Conservation (phyloP, 2,888 invertebrate genomes). For the Cryptocephalus primarius region DNA sequence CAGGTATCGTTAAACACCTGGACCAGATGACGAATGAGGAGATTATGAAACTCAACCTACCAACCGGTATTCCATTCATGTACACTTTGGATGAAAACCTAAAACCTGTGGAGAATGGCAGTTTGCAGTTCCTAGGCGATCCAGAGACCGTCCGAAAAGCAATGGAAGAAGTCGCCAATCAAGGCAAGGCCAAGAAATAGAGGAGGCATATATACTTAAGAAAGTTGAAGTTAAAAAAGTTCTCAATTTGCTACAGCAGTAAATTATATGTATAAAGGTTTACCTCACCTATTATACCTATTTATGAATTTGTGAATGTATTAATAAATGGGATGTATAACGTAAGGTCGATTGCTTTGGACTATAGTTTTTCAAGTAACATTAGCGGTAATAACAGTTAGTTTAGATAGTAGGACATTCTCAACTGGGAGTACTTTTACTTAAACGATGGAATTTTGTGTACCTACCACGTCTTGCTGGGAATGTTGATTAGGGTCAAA, state of each 20-base stretch:
- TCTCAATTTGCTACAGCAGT: neutral
- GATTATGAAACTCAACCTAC: slow-evolving; percentile 66
- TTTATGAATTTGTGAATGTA: neutral
- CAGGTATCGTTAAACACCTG: slow-evolving; percentile 64
- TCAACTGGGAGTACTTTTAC: neutral
- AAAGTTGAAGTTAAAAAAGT: neutral
- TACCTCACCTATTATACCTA: neutral
- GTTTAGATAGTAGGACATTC: too few relatives aligned
- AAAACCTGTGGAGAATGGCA: slow-evolving; percentile 52
- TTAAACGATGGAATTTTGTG: neutral
- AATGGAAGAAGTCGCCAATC: slow-evolving; percentile 66
- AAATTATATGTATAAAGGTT: neutral
- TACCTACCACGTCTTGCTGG: slow-evolving; percentile 25
- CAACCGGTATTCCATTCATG: slow-evolving; percentile 71
- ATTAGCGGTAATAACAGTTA: too few relatives aligned
- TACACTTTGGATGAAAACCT: slow-evolving; percentile 63
- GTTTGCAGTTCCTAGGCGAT: slow-evolving; percentile 68
- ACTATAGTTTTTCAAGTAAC: too few relatives aligned
- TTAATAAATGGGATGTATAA: too few relatives aligned
- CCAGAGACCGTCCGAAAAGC: slow-evolving; percentile 66
- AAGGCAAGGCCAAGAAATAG: slow-evolving; percentile 54
- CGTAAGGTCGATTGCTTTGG: too few relatives aligned
- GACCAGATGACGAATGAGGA: slow-evolving; percentile 51
- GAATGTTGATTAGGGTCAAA: slow-evolving; percentile 37
- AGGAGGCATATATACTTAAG: neutral